phyloP scores from a whole-genome alignment of 2,888 invertebrate genomes.

The Pristionchus mayeri region DNA sequence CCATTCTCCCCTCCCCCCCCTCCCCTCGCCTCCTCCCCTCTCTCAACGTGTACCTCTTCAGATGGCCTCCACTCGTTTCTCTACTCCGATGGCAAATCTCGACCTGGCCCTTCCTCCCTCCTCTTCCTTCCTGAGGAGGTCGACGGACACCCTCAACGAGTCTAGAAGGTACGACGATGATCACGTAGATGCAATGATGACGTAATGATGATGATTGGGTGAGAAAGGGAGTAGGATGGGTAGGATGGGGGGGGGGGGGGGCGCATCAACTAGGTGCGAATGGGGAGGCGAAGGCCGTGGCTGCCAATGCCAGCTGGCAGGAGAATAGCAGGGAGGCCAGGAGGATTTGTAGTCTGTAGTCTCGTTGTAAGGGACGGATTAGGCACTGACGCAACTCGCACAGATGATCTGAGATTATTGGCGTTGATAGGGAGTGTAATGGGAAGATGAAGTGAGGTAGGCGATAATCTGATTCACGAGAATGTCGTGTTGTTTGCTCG shows the following conservation, averaged over 20 bases:
- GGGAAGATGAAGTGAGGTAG: not conserved
- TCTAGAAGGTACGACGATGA: not conserved
- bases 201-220: slow-evolving; percentile 15
- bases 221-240: not conserved
- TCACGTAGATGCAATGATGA: not conserved
- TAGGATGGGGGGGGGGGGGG: not conserved
- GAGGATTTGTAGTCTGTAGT: not conserved
- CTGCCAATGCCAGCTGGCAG: too few species aligned
- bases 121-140: not conserved
- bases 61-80: slow-evolving; percentile 31
- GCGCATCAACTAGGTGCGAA: not conserved
- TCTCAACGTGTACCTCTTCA: not conserved
- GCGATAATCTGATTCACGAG: not conserved
- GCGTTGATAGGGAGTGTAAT: not conserved
- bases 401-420: not conserved
- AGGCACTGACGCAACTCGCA: not conserved
- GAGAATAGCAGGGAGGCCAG: not conserved
- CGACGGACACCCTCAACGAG: slow-evolving; percentile 9
- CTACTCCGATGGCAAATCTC: not conserved
- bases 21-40: not conserved
- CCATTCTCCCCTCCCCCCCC: not conserved
- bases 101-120: not conserved
- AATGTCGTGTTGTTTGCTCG: not conserved
- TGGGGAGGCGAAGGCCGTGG: too few species aligned
- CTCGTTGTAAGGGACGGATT: not conserved